Percentiles rank a stretch among this genome's conserved stretches.
Conservation (phyloP, 1,140 invertebrate genomes). For the Schlechtendalia chinensis region DNA sequence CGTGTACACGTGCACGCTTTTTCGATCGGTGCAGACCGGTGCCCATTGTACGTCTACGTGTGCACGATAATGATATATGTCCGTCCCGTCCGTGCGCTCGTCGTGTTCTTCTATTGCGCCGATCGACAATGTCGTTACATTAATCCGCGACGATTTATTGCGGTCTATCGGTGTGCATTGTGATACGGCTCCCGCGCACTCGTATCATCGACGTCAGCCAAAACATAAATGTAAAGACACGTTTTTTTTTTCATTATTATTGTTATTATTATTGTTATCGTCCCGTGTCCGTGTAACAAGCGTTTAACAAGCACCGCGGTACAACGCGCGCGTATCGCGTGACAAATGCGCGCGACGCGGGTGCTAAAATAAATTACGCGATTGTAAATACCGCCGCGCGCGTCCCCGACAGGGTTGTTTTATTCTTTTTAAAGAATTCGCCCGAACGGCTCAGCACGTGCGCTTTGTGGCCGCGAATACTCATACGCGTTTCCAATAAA, state of each 20-base stretch:
- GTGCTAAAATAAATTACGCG: constrained; percentile 48
- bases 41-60: neutral
- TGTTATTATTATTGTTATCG: constrained; percentile 12
- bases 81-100: neutral
- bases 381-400: constrained; percentile 31
- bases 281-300: constrained; percentile 48
- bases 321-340: constrained; percentile 17
- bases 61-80: neutral
- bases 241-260: constrained; percentile 37
- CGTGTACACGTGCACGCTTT: neutral
- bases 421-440: constrained; percentile 38
- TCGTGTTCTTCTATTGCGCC: neutral
- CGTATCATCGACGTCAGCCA: constrained; percentile 34
- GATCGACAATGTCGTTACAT: neutral
- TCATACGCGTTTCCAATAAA: neutral
- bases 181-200: neutral
- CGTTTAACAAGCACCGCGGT: constrained; percentile 36
- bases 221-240: constrained; percentile 47
- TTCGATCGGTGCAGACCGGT: too few species aligned
- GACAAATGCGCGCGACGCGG: constrained; percentile 31
- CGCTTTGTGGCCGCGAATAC: constrained; percentile 43
- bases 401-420: constrained; percentile 6
- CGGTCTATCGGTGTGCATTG: constrained; percentile 22
- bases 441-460: constrained; percentile 47
- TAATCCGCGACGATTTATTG: constrained; percentile 48